Evolutionary conservation across 2,888 invertebrate species (phyloP).

Genomic region (Osedax fenrisi): DNA sequence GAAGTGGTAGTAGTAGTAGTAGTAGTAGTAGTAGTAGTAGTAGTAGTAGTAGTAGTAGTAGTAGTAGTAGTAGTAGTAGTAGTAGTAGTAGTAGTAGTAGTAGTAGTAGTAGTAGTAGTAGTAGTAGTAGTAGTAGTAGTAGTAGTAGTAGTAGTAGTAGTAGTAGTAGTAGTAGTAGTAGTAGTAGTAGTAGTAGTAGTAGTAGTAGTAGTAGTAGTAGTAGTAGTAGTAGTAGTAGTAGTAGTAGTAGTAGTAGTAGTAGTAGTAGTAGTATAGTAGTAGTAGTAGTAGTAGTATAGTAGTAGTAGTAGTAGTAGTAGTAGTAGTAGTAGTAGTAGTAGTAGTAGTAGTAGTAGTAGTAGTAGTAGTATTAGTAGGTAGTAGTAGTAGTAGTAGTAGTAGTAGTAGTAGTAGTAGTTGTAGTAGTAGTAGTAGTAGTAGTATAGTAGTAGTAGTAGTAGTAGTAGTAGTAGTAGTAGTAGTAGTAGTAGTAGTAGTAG

Average conservation of each 20-base stretch:
- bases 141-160: too few relatives aligned
- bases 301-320: conserved; percentile 11
- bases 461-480: background rate
- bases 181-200: background rate
- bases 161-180: background rate
- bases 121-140: background rate
- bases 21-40: background rate
- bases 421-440: background rate
- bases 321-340: conserved; percentile 7
- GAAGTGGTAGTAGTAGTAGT: background rate
- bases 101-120: background rate
- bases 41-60: background rate
- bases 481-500: background rate
- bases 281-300: too few relatives aligned
- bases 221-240: background rate
- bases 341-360: conserved; percentile 15
- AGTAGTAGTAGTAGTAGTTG: background rate
- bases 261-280: too few relatives aligned
- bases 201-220: conserved; percentile 12
- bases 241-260: conserved; percentile 4
- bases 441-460: too few relatives aligned
- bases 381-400: background rate
- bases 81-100: background rate
- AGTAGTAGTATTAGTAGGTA: too few relatives aligned
- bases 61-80: background rate